A percentile compares a stretch with the other conserved stretches of the same genome.
Conservation (phyloP, 2,797 vertebrate genomes). For the Synaphobranchus kaupii region DNA sequence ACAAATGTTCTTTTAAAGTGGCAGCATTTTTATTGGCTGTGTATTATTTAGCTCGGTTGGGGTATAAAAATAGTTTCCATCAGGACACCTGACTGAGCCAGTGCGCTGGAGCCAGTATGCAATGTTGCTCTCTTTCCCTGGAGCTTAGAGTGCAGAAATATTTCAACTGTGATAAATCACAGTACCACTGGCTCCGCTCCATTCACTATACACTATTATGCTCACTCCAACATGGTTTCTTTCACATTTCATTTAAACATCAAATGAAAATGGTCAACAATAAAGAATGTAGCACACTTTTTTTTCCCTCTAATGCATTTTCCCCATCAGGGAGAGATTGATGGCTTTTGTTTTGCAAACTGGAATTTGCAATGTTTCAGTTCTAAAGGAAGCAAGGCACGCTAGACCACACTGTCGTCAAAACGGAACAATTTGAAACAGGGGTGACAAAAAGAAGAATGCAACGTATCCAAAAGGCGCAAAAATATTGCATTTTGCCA, state of each 20-base stretch:
- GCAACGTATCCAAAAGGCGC: not conserved
- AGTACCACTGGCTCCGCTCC: constrained; percentile 35
- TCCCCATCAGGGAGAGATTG: constrained; percentile 15
- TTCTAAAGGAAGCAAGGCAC: not conserved
- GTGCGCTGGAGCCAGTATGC: constrained; percentile 39
- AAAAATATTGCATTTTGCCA: not conserved
- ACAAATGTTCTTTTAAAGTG: not conserved
- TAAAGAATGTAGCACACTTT: not conserved
- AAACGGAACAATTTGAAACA: not conserved
- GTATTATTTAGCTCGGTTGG: constrained; percentile 22
- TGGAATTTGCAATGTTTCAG: constrained; percentile 13
- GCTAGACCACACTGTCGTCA: not conserved
- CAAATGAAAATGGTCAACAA: constrained; percentile 16
- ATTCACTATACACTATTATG: constrained; percentile 26
- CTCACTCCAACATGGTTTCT: constrained; percentile 20
- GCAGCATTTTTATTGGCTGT: constrained; percentile 5
- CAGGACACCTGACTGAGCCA: constrained; percentile 52
- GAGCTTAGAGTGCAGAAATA: constrained; percentile 25
- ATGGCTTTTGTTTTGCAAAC: constrained; percentile 17
- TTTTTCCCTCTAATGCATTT: constrained; percentile 13
- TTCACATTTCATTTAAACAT: constrained; percentile 32
- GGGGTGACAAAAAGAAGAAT: not conserved
- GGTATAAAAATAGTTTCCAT: constrained; percentile 58
- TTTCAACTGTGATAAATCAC: constrained; percentile 43
- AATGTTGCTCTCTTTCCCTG: constrained; percentile 33